Percentiles rank a stretch among this genome's conserved stretches.
These are phyloP conservation scores for Caracal caracal DNA, from an alignment of 2,113 vertebrate genomes.

Conservation along the genomic window DNA sequence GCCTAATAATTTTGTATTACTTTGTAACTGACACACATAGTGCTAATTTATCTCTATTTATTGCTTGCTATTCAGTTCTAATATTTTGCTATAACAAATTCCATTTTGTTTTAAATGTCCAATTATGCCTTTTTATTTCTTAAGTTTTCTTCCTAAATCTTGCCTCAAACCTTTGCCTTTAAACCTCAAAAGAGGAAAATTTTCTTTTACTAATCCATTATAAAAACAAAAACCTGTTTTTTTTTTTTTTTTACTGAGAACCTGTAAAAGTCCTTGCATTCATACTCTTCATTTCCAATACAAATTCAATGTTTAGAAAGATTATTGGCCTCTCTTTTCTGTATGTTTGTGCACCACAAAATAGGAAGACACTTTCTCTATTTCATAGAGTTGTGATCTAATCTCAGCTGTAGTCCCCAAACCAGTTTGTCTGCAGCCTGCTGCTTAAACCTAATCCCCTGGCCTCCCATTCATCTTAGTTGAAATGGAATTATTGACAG, in stretches of 20 bases:
- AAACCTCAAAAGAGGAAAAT: not conserved
- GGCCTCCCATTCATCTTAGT: conserved; percentile 31
- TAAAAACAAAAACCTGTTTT: not conserved
- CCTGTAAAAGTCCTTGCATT: not conserved
- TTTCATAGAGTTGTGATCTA: not conserved
- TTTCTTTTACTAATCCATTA: not conserved
- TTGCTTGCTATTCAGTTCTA: not conserved
- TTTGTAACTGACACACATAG: not conserved
- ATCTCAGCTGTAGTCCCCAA: not conserved
- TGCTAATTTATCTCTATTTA: not conserved
- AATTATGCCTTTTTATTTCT: not conserved
- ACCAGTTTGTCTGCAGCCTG: conserved; percentile 6
- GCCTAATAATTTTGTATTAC: not conserved
- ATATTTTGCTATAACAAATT: not conserved
- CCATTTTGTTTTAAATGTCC: not conserved
- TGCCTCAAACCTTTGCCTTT: not conserved
- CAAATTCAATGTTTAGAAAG: not conserved
- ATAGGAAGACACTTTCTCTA: not conserved
- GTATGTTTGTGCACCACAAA: not conserved
- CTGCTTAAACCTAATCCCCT: conserved; percentile 36
- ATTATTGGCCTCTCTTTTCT: not conserved
- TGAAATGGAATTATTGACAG: conserved; percentile 63
- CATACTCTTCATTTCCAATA: not conserved
- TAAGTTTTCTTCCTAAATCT: not conserved
- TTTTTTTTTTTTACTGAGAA: not conserved